Evolutionary conservation across 2,113 vertebrate species (phyloP).

Genomic region (Lethenteron camtschaticum): DNA sequence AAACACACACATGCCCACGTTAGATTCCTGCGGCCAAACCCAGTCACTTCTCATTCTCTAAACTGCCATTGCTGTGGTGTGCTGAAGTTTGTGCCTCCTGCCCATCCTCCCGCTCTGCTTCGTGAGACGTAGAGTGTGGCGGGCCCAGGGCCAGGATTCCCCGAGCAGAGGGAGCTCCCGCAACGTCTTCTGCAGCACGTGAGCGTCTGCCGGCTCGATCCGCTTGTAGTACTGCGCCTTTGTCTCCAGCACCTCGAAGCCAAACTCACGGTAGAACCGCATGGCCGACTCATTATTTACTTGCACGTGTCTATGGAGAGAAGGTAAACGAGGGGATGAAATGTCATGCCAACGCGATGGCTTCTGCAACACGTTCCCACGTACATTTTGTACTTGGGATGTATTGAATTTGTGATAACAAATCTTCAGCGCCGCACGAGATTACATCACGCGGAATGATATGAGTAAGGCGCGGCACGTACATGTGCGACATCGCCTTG

Average conservation of each 20-base stretch:
- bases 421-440: no score
- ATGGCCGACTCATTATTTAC: conserved; percentile 98
- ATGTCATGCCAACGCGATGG: background rate
- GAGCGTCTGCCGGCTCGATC: conserved; percentile 95
- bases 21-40: no score
- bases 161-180: conserved; percentile 30
- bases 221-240: conserved; percentile 99
- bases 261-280: conserved; percentile 98
- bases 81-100: no score
- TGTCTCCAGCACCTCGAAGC: conserved; percentile 97
- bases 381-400: background rate
- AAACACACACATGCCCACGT: no score
- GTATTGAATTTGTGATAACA: no score
- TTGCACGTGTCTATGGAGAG: conserved; percentile 63
- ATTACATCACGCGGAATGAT: no score
- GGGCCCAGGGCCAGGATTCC: background rate
- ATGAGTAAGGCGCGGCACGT: no score
- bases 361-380: background rate
- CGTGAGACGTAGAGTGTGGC: background rate
- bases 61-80: no score
- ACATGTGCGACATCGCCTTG: no score
- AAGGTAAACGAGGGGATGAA: background rate
- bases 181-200: conserved; percentile 95
- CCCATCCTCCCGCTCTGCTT: no score
- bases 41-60: no score